Conservation (phyloP, 2,113 vertebrate genomes). For the Clupea harengus region DNA sequence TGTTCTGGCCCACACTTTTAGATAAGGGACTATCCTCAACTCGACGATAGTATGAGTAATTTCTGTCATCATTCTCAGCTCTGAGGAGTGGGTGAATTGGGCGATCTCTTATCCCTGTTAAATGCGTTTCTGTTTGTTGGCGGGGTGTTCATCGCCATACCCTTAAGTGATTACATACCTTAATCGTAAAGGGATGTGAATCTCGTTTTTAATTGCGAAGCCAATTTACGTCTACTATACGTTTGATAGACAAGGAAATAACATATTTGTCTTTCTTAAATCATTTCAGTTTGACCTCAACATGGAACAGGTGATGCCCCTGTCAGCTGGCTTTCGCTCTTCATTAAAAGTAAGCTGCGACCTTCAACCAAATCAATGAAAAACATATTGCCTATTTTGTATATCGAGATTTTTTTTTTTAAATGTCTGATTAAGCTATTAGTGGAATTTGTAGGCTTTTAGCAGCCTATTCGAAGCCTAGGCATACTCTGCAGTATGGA, state of each 20-base stretch:
- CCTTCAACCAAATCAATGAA: neutral
- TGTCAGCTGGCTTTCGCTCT: conserved; percentile 70
- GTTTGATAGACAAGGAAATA: neutral
- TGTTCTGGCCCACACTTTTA: neutral
- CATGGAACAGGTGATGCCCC: conserved; percentile 83
- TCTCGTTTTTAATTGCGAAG: neutral
- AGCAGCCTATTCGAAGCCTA: neutral
- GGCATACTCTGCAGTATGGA: neutral
- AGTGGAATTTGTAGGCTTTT: neutral
- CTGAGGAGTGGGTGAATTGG: neutral
- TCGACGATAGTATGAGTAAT: neutral
- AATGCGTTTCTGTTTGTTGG: neutral
- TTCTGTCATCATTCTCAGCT: neutral
- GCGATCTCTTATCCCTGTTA: neutral
- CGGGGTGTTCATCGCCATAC: neutral
- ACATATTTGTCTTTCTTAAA: neutral
- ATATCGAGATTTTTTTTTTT: neutral
- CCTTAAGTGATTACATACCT: no score
- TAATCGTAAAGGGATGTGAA: neutral
- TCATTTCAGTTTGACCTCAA: conserved; percentile 63
- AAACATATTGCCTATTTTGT: neutral
- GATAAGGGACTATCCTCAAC: neutral
- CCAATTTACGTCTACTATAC: neutral
- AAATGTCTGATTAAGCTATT: neutral
- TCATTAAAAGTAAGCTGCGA: conserved; percentile 76